These are phyloP conservation scores for Cryptocephalus primarius DNA, from an alignment of 2,888 invertebrate genomes.

Conservation along the genomic window DNA sequence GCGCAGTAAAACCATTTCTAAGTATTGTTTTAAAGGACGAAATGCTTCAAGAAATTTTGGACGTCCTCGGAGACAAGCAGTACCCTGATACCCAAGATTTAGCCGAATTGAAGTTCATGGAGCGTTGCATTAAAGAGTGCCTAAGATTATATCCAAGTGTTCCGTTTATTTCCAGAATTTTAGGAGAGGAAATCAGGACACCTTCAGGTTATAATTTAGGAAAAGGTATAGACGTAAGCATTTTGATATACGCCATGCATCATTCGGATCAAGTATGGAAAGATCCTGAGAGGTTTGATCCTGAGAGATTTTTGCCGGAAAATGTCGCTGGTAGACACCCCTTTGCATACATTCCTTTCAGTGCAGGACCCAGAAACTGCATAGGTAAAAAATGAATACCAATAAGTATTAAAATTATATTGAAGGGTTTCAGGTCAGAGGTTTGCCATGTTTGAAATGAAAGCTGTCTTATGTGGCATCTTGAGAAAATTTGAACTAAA, in stretches of 20 bases:
- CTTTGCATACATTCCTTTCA: constrained; percentile 53
- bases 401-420: neutral
- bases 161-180: constrained; percentile 46
- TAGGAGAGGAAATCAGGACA: constrained; percentile 12
- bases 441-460: constrained; percentile 53
- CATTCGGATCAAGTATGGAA: constrained; percentile 49
- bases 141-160: constrained; percentile 55
- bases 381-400: constrained; percentile 40
- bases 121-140: constrained; percentile 54
- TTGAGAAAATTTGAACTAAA: constrained; percentile 41
- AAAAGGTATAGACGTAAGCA: constrained; percentile 37
- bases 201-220: constrained; percentile 38
- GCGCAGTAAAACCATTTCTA: neutral
- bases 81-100: constrained; percentile 38
- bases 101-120: constrained; percentile 50
- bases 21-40: constrained; percentile 4
- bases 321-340: constrained; percentile 44
- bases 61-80: constrained; percentile 6
- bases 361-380: constrained; percentile 56
- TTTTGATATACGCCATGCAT: constrained; percentile 51
- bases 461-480: constrained; percentile 45
- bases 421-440: constrained; percentile 42
- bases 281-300: constrained; percentile 53
- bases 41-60: constrained; percentile 11
- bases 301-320: constrained; percentile 57